phyloP scores from a whole-genome alignment of 2,888 invertebrate species.

The Ferdinandea cuprea region DNA sequence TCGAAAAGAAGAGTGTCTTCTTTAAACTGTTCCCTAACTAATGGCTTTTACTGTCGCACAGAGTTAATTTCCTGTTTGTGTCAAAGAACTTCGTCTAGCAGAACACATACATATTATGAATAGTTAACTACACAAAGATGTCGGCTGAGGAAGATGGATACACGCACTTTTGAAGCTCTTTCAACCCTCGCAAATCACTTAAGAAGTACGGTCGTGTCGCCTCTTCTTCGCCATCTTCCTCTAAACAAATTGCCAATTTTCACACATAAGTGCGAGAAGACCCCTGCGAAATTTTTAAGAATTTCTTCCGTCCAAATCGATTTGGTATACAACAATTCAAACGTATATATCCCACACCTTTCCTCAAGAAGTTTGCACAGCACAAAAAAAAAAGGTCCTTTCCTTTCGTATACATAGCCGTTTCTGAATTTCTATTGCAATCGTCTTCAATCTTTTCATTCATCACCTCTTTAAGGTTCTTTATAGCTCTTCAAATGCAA shows the following conservation, averaged over 20 bases:
- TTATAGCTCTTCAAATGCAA: slow-evolving; percentile 69
- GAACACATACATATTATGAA: slow-evolving; percentile 47
- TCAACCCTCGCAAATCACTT: slow-evolving; percentile 23
- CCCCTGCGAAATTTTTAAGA: slow-evolving; percentile 21
- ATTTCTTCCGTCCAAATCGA: slow-evolving; percentile 50
- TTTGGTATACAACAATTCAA: slow-evolving; percentile 26
- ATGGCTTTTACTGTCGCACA: slow-evolving; percentile 34
- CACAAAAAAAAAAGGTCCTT: slow-evolving; percentile 19
- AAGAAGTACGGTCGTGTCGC: slow-evolving; percentile 16
- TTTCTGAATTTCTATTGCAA: slow-evolving; percentile 58
- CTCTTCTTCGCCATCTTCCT: background rate
- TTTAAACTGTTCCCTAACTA: slow-evolving; percentile 49
- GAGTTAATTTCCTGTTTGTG: slow-evolving; percentile 44
- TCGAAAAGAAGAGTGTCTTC: slow-evolving; percentile 2
- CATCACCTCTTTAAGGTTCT: slow-evolving; percentile 58
- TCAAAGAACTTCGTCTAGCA: background rate
- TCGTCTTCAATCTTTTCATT: slow-evolving; percentile 30
- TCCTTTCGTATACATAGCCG: background rate
- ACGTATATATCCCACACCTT: background rate
- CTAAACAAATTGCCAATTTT: slow-evolving; percentile 38
- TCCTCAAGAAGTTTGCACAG: slow-evolving; percentile 1
- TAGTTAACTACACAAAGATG: slow-evolving; percentile 32
- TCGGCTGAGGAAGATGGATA: slow-evolving; percentile 5
- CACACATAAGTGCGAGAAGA: background rate
- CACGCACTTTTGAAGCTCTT: slow-evolving; percentile 39